Conservation (phyloP, 2,113 vertebrate genomes). For the Bubalus kerabau region DNA sequence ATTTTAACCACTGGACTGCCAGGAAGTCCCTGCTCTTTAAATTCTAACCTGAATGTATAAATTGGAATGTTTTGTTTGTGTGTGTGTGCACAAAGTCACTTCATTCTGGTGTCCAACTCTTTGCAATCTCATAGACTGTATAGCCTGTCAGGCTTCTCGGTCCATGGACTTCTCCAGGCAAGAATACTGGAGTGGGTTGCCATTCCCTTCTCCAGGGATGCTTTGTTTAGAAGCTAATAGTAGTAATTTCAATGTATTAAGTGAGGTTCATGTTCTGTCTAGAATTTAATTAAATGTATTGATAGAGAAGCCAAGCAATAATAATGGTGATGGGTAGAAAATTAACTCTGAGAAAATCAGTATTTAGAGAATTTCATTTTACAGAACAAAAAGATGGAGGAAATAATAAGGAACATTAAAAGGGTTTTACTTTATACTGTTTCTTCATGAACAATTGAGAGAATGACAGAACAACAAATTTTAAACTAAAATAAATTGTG, state of each 20-base stretch:
- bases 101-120: background rate
- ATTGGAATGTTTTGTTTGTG: background rate
- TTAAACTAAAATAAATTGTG: background rate
- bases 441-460: background rate
- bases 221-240: background rate
- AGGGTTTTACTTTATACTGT: background rate
- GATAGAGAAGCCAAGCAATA: background rate
- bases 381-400: background rate
- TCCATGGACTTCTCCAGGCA: background rate
- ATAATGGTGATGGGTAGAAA: background rate
- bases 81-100: accelerated
- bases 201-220: background rate
- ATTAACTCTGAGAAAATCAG: background rate
- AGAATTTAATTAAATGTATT: background rate
- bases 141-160: background rate
- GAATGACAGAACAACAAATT: background rate
- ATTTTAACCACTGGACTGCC: background rate
- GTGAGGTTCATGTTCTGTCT: background rate
- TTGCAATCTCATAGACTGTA: accelerated
- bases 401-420: background rate
- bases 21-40: background rate
- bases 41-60: background rate
- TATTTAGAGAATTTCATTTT: background rate
- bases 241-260: background rate
- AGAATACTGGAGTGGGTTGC: background rate